Evolutionary conservation across 1,140 invertebrate species (phyloP).

Genomic region (Heliothis subflexa): DNA sequence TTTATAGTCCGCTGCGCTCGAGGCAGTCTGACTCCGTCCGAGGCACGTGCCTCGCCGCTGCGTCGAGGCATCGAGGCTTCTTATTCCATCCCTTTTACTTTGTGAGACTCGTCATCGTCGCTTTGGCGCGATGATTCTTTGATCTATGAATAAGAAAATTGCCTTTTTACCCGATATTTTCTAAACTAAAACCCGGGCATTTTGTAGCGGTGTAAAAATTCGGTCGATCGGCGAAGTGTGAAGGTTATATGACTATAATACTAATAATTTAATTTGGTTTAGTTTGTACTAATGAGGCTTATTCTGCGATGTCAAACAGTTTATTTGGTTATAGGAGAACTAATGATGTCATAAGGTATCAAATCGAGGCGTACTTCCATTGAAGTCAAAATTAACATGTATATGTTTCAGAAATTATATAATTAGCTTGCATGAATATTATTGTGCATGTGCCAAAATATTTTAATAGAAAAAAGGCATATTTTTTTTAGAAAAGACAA

Average conservation of each 20-base stretch:
- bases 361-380: too few species aligned
- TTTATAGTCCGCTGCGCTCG: constrained; percentile 19
- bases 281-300: not conserved
- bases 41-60: constrained; percentile 12
- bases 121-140: not conserved
- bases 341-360: too few species aligned
- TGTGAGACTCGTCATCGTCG: not conserved
- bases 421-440: too few species aligned
- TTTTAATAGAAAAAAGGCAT: too few species aligned
- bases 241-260: not conserved
- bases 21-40: constrained; percentile 22
- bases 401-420: too few species aligned
- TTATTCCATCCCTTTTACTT: not conserved
- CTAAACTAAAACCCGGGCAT: too few species aligned
- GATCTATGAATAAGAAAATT: constrained; percentile 33
- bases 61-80: not conserved
- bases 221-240: not conserved
- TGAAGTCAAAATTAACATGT: too few species aligned
- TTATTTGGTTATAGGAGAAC: too few species aligned
- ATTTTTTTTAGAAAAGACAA: too few species aligned
- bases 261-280: constrained; percentile 9
- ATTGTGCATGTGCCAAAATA: too few species aligned
- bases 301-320: constrained; percentile 3
- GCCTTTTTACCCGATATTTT: constrained; percentile 10
- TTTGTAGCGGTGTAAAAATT: too few species aligned